A percentile compares a stretch with the other conserved stretches of the same genome.
Evolutionary conservation across 1,140 invertebrate genomes (phyloP).

Genomic region (Littorina saxatilis): DNA sequence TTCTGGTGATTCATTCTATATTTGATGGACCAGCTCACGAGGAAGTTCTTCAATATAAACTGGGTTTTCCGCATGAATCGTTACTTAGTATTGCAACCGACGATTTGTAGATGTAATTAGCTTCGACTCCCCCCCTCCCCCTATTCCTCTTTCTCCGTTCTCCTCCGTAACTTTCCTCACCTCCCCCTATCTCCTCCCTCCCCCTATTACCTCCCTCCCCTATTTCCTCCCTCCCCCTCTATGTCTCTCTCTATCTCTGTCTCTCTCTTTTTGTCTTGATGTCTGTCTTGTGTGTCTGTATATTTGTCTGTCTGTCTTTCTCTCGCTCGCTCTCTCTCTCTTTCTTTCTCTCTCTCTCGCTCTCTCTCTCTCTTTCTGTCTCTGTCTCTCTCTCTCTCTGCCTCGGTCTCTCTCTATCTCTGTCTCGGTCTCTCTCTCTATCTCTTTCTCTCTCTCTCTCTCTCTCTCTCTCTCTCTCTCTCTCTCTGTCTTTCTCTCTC

Average conservation of each 20-base stretch:
- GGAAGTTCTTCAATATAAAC: background rate
- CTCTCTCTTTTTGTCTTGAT: background rate
- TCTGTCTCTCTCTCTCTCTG: constrained; percentile 24
- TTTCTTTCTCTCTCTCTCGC: constrained; percentile 16
- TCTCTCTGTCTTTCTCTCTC: background rate
- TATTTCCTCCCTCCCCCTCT: background rate
- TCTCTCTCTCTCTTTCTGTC: constrained; percentile 30
- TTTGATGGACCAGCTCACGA: background rate
- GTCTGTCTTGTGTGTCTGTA: background rate
- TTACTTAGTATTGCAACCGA: background rate
- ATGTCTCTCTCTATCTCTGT: background rate
- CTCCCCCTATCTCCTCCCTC: background rate
- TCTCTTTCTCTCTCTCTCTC: background rate
- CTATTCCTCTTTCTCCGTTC: background rate
- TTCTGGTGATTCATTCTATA: background rate
- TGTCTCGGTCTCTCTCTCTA: background rate
- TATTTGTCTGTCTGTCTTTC: constrained; percentile 25
- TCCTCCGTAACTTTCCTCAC: constrained; percentile 1
- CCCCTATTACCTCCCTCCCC: background rate
- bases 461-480: background rate
- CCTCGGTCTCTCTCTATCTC: background rate
- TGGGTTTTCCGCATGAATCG: background rate
- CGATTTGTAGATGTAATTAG: no score
- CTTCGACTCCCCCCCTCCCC: background rate
- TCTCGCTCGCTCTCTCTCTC: constrained; percentile 20